Evolutionary conservation across 2,113 vertebrate species (phyloP).

Genomic region (Corythornis cristatus): DNA sequence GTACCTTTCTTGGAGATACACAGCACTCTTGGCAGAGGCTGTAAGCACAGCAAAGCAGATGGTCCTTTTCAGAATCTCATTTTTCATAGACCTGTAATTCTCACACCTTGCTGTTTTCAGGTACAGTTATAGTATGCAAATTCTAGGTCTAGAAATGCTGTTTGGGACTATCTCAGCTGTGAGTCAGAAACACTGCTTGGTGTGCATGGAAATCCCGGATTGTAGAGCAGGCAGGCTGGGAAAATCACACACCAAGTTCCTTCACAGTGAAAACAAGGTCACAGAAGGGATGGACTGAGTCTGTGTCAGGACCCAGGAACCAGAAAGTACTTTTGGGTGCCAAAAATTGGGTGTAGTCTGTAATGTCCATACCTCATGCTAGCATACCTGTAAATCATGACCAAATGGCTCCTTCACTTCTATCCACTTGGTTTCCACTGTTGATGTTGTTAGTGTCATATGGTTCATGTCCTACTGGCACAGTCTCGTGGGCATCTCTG

Average conservation of each 20-base stretch:
- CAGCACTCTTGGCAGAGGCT: not conserved
- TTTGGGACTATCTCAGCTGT: not conserved
- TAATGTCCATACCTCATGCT: not conserved
- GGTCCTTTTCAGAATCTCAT: not conserved
- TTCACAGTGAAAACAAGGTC: not conserved
- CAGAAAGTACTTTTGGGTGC: not conserved
- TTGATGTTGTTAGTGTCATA: accelerated
- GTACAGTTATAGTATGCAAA: not conserved
- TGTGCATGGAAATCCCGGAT: not conserved
- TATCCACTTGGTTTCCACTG: not conserved
- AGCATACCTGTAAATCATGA: not conserved
- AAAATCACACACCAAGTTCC: not conserved
- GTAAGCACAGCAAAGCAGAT: not conserved
- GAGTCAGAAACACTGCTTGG: not conserved
- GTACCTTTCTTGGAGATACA: not conserved
- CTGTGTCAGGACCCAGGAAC: not conserved
- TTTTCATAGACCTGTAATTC: not conserved
- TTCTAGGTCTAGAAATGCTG: not conserved
- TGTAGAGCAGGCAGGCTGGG: not conserved
- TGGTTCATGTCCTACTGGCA: not conserved
- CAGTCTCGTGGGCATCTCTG: not conserved
- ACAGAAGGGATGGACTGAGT: not conserved
- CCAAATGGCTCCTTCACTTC: not conserved
- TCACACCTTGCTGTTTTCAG: not conserved
- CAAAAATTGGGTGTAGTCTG: not conserved